Evolutionary conservation across 2,113 vertebrate species (phyloP).

Genomic region (Gymnarchus niloticus): DNA sequence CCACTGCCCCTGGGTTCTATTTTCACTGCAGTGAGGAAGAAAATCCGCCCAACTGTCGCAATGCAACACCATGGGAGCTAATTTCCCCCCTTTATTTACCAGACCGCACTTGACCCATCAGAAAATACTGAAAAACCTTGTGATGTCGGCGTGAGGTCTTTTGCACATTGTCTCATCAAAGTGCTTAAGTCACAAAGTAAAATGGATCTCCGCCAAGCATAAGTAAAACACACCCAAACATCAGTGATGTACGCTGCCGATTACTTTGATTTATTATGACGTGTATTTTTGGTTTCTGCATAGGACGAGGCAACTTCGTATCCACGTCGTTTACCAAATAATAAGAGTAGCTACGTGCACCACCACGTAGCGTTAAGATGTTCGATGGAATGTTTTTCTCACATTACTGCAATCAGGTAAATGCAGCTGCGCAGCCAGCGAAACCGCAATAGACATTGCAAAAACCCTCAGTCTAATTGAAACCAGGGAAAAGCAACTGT

Average conservation of each 20-base stretch:
- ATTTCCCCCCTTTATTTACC: constrained; percentile 5
- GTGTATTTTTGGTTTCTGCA: background rate
- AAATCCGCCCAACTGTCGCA: constrained; percentile 27
- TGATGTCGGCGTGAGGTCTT: background rate
- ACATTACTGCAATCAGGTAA: constrained; percentile 7
- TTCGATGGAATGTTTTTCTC: background rate
- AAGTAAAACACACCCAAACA: background rate
- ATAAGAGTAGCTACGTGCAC: background rate
- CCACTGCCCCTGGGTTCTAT: constrained; percentile 3
- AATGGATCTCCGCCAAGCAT: background rate
- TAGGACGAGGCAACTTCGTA: background rate
- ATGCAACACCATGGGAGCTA: constrained; percentile 14
- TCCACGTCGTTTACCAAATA: background rate
- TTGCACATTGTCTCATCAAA: background rate
- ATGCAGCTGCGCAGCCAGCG: background rate
- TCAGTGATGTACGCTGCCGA: background rate
- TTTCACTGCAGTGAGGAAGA: background rate
- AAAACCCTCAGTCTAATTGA: background rate
- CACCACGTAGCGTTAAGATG: background rate
- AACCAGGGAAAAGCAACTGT: background rate
- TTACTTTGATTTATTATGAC: background rate
- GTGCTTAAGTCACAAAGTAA: background rate
- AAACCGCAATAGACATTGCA: constrained; percentile 1
- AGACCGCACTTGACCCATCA: background rate
- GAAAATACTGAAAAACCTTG: background rate